These are phyloP conservation scores for Phycodurus eques DNA, from an alignment of 2,113 vertebrate species.

Conservation along the genomic window DNA sequence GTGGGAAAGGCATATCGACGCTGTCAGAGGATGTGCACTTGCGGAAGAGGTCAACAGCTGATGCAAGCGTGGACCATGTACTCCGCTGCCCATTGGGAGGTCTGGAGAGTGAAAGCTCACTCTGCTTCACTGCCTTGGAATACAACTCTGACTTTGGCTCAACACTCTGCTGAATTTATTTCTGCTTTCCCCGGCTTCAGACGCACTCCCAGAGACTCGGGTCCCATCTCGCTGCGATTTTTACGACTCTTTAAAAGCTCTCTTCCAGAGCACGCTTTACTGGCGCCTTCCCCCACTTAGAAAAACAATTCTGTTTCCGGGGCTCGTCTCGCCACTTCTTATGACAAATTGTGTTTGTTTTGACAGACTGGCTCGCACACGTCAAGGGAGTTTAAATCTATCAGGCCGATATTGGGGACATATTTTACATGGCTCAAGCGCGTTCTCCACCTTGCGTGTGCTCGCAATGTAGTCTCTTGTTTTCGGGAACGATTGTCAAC, in stretches of 20 bases:
- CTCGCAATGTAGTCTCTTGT: neutral
- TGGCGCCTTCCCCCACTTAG: slow-evolving; percentile 6
- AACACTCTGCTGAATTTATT: slow-evolving; percentile 14
- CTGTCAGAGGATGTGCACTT: slow-evolving; percentile 43
- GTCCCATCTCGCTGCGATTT: neutral
- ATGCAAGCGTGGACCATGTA: slow-evolving; percentile 43
- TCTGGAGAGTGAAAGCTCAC: slow-evolving; percentile 49
- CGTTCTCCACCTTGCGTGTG: neutral
- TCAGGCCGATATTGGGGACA: slow-evolving; percentile 6
- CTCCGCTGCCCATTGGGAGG: slow-evolving; percentile 38
- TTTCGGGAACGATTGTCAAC: neutral
- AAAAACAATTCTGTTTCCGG: slow-evolving; percentile 23
- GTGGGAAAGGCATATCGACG: neutral
- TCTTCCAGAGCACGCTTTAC: neutral
- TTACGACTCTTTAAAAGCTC: neutral
- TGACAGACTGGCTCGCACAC: slow-evolving; percentile 31
- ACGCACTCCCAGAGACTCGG: neutral
- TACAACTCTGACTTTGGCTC: slow-evolving; percentile 18
- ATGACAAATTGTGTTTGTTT: slow-evolving; percentile 35
- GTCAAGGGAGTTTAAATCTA: slow-evolving; percentile 22
- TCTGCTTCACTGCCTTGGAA: slow-evolving; percentile 30
- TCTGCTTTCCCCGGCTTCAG: slow-evolving; percentile 2
- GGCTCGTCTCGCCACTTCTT: slow-evolving; percentile 11
- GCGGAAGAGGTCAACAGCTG: slow-evolving; percentile 44
- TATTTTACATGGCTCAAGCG: slow-evolving; percentile 7